Conservation (phyloP, 2,888 invertebrate species). For the Corythucha ciliata region DNA sequence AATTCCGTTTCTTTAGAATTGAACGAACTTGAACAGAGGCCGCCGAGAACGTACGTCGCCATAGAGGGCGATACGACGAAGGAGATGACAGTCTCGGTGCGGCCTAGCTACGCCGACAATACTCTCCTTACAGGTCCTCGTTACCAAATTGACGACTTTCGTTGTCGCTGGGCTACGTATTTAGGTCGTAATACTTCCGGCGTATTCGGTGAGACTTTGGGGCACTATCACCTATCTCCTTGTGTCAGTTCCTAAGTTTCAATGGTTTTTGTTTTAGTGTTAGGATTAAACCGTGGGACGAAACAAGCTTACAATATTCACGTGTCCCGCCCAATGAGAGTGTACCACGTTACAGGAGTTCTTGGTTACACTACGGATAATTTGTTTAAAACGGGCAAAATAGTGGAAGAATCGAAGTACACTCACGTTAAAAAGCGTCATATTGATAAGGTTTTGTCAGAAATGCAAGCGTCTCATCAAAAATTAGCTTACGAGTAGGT, state of each 20-base stretch:
- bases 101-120: slow-evolving; percentile 63
- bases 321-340: slow-evolving; percentile 53
- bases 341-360: slow-evolving; percentile 63
- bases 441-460: slow-evolving; percentile 63
- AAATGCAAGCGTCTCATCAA: slow-evolving; percentile 79
- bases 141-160: slow-evolving; percentile 59
- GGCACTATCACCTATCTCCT: not conserved
- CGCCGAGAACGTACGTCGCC: slow-evolving; percentile 49
- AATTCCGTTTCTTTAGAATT: slow-evolving; percentile 51
- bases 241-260: not conserved
- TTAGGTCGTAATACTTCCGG: slow-evolving; percentile 62
- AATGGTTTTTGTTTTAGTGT: slow-evolving; percentile 46
- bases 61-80: slow-evolving; percentile 57
- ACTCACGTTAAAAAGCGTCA: slow-evolving; percentile 57
- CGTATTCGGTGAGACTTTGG: slow-evolving; percentile 59
- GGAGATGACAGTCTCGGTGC: slow-evolving; percentile 48
- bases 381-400: slow-evolving; percentile 59
- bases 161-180: slow-evolving; percentile 50
- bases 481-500: slow-evolving; percentile 75
- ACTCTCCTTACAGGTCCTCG: slow-evolving; percentile 64
- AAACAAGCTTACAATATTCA: slow-evolving; percentile 49
- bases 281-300: slow-evolving; percentile 63
- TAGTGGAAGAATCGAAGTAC: slow-evolving; percentile 59
- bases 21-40: slow-evolving; percentile 56
- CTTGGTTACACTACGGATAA: slow-evolving; percentile 69